Conservation (phyloP, 2,113 vertebrate species). For the Cisticola juncidis region DNA sequence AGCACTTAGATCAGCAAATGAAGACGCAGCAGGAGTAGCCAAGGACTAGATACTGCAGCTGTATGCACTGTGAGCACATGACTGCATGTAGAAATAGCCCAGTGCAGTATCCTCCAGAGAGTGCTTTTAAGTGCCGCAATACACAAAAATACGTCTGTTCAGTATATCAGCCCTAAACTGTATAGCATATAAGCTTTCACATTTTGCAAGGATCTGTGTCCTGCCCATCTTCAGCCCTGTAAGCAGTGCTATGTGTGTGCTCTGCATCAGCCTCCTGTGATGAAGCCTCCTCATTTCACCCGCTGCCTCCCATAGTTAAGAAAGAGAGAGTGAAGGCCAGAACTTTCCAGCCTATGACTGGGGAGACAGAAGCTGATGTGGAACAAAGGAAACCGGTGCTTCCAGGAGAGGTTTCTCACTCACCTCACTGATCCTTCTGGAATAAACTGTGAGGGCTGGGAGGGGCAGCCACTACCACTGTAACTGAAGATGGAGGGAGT, state of each 20-base stretch:
- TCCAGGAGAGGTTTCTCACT: background rate
- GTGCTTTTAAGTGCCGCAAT: background rate
- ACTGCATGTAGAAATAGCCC: background rate
- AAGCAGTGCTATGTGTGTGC: background rate
- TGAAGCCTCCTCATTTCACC: background rate
- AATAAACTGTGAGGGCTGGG: background rate
- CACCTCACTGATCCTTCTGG: fast-evolving
- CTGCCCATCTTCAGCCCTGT: background rate
- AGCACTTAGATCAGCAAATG: background rate
- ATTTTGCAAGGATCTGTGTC: background rate
- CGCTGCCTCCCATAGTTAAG: background rate
- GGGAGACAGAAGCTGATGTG: background rate
- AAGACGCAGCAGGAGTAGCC: background rate
- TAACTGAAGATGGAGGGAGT: background rate
- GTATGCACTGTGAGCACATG: too few species aligned
- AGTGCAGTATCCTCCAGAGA: fast-evolving
- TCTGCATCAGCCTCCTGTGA: background rate
- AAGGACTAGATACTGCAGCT: background rate
- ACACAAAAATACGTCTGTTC: background rate
- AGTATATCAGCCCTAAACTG: background rate
- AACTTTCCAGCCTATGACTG: fast-evolving
- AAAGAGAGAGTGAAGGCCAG: background rate
- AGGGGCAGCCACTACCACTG: background rate
- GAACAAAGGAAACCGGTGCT: background rate
- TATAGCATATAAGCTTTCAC: background rate